Evolutionary conservation across 2,888 invertebrate species (phyloP).

Genomic region (Cheiracanthium punctorium): DNA sequence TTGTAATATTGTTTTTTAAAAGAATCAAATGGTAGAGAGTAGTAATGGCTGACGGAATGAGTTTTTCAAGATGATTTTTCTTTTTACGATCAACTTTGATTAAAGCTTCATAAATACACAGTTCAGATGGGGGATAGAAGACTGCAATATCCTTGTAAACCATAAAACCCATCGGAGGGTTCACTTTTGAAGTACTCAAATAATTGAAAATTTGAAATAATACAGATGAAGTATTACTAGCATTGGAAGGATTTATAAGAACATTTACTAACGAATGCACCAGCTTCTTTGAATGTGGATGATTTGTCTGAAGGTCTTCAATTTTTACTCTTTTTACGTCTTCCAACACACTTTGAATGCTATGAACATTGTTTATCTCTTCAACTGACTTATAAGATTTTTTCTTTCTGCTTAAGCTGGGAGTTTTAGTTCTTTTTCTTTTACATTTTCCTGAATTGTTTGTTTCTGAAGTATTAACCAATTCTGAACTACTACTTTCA

Average conservation of each 20-base stretch:
- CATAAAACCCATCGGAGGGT: slow-evolving; percentile 9
- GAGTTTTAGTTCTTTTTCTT: neutral
- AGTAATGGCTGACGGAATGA: neutral
- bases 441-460: neutral
- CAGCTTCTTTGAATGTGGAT: neutral
- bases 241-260: slow-evolving; percentile 17
- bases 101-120: slow-evolving; percentile 20
- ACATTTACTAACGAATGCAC: slow-evolving; percentile 16
- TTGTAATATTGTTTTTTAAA: neutral
- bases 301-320: neutral
- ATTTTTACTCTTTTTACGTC: slow-evolving; percentile 7
- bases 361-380: neutral
- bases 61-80: neutral
- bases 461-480: neutral
- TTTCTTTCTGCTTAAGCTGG: neutral
- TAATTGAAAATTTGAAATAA: slow-evolving; percentile 4
- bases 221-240: neutral
- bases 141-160: neutral
- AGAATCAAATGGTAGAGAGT: slow-evolving; percentile 19
- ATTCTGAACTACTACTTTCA: no score
- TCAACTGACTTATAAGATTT: neutral
- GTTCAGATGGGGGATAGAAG: neutral
- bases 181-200: slow-evolving; percentile 10
- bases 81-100: neutral
- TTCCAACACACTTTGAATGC: neutral